A percentile compares a stretch with the other conserved stretches of the same genome.
phyloP scores from a whole-genome alignment of 92 coral and sea anemone species.

The Meandrina meandrites region DNA sequence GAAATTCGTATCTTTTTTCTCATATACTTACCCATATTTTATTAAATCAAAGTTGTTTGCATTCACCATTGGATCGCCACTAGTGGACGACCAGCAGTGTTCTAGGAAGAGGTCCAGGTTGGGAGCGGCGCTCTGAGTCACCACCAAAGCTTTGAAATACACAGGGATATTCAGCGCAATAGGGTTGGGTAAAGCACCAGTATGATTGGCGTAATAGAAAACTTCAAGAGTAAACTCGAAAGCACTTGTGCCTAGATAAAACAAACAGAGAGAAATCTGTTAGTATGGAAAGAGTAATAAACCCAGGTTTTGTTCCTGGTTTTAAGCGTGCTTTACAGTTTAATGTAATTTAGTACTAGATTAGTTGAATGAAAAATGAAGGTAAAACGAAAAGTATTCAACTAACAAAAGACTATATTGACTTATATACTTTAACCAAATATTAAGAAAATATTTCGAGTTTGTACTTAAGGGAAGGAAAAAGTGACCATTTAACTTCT shows the following conservation, averaged over 20 bases:
- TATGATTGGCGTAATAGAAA: neutral
- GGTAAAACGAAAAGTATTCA: no score
- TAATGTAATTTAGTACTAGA: no score
- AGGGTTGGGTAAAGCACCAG: neutral
- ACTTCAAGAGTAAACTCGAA: neutral
- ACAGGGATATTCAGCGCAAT: neutral
- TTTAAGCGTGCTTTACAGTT: no score
- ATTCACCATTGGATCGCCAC: neutral
- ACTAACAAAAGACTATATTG: no score
- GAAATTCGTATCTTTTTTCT: no score
- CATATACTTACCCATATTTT: neutral
- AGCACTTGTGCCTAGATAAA: neutral
- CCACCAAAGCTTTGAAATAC: neutral
- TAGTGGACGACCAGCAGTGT: neutral
- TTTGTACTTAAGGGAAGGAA: no score
- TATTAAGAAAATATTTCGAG: no score
- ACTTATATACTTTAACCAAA: no score
- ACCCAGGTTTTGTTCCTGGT: no score
- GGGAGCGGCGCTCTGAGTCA: neutral
- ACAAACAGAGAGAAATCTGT: neutral
- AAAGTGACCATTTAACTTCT: no score
- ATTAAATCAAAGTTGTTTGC: neutral
- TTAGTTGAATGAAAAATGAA: no score
- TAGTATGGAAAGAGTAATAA: neutral
- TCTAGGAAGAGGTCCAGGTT: neutral